Evolutionary conservation across 1,140 invertebrate genomes (phyloP), one percentile per base, ranked within the genome.

Genomic region (Polypedilum pembai): DNA sequence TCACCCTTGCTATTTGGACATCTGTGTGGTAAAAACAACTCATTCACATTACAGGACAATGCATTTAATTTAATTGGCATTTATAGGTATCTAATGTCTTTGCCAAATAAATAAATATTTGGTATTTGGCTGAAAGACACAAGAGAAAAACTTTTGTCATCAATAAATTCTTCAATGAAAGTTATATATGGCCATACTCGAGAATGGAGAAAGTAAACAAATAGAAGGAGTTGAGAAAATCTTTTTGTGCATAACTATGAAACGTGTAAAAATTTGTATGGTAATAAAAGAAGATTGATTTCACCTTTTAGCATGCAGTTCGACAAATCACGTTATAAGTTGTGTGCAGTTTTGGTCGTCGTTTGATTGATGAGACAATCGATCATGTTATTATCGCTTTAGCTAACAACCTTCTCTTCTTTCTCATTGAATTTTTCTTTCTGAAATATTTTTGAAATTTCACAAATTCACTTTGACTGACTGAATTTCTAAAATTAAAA

Each of bases 281-380:
- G 45, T n/a, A 56, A 56, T 56, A 56, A 56, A 56, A 56, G 7
- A 56, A 56, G 45, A 56, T 56, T 56, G 45, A 56, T 56, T 56
- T 56, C 45, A 56, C 45, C 45, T 56, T 56, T 56, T 56, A 12
- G 12, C 45, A 56, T 56, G 45, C 45, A 15, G n/a, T 56, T 56
- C 45, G 45, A 56, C 45, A 56, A 56, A 56, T 56, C 45, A 56
- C 45, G 45, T 56, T 56, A 56, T 56, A 56, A 56, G 10, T 56
- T 56, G 24, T 33, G 24, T 33, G 45, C 45, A 56, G 45, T 56
- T 56, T 33, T 56, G 45, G 45, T 56, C 45, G 45, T 56, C 45
- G 45, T 56, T 56, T 56, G 45, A 56, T 56, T 56, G 45, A 56
- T 56, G 45, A 56, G 45, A 56, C 45, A 56, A 56, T 56, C 45